Base-by-base conservation (phyloP, 2,888 invertebrate genomes). In the Diarsia rubi region DNA sequence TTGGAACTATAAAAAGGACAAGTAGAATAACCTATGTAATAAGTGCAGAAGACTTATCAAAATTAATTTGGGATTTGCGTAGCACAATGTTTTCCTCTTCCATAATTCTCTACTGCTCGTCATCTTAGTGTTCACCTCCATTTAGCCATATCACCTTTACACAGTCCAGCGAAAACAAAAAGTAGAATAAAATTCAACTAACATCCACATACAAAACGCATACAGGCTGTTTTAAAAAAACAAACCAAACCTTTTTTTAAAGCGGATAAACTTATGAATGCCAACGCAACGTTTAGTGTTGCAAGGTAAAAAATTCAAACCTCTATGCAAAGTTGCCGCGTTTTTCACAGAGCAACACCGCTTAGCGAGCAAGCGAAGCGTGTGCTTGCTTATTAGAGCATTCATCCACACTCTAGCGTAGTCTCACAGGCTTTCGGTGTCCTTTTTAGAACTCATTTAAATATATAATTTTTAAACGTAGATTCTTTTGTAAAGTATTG, bases 351-450 rank as follows among this genome's bases (percentile, higher is more conserved):
- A 76, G 81, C 83, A 49, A 84, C 85, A 78, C 44, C 85, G 82
- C 85, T 84, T 82, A 82, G 59, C 49, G 42, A 54, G 63, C 37
- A 82, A 79, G 81, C 87, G 73, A 75, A 57, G 78, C 87, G 86
- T 81, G 66, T 80, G 82, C 78, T 75, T 88, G 86, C 86, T 88
- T 85, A 87, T 83, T 83, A 88, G 88, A 81, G 87, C 87, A 87
- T 88, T 87, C 87, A 87, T 87, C 79, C 86, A 72, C 78, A 78
- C 78, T 78, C 68, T 65, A 80, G 82, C 63, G 72, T 78, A 82
- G 81, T 75, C 69, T 65, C 59, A 49, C 31, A 44, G 60, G 67
- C 67, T 85, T 84, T 85, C 57, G 72, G 44, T 63, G 66, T 60
- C 65, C 69, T 66, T 63, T 69, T 85, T 84, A 81, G 45, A 84